phyloP scores from a whole-genome alignment of 2,113 vertebrate species.

The Oxyura jamaicensis region DNA sequence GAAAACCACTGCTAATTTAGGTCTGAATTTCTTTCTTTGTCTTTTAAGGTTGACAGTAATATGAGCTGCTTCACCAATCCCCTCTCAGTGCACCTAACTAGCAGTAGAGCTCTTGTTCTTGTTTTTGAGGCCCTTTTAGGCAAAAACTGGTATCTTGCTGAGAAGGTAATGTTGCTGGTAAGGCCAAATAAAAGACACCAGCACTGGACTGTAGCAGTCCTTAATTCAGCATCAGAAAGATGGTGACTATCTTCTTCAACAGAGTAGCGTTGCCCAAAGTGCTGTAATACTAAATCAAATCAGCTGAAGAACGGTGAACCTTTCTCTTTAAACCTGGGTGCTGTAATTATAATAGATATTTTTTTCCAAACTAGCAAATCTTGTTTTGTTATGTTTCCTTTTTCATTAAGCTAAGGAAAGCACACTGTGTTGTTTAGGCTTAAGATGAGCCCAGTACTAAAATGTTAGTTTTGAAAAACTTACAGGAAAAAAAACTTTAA shows the following conservation, averaged over 20 bases:
- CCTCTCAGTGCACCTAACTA: not conserved
- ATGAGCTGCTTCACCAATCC: not conserved
- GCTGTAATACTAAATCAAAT: not conserved
- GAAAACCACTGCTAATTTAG: not conserved
- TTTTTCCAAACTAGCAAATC: not conserved
- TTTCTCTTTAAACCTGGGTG: not conserved
- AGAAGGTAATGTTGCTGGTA: not conserved
- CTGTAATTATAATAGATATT: not conserved
- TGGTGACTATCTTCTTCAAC: not conserved
- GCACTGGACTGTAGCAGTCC: not conserved
- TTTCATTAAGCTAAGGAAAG: not conserved
- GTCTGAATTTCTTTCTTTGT: not conserved
- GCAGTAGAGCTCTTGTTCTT: not conserved
- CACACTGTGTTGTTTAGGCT: not conserved
- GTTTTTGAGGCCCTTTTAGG: not conserved
- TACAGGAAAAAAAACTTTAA: not conserved
- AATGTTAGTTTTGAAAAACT: not conserved
- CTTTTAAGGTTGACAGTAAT: not conserved
- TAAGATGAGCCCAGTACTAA: not conserved
- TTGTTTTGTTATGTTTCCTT: not conserved
- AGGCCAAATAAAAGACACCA: not conserved
- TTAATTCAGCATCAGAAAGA: not conserved
- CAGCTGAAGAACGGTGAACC: not conserved
- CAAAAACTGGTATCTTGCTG: not conserved
- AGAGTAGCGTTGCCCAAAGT: not conserved